Evolutionary conservation across 2,113 vertebrate genomes (phyloP), one percentile per base, ranked within the genome.

Genomic region (Hemiprocne comata): DNA sequence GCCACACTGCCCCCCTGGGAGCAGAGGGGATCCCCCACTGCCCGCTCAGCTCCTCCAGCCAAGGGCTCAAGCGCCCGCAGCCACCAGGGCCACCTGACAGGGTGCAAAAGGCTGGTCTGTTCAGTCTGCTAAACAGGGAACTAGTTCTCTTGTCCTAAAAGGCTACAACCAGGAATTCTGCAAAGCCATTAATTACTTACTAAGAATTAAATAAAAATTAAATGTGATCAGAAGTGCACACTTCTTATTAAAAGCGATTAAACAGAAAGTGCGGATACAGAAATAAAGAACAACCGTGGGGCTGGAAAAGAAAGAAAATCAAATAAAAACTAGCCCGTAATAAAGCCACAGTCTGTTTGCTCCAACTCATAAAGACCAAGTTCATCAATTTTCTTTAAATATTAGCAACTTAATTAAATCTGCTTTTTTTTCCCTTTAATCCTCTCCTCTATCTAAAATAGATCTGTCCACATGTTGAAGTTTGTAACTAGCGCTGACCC

Each of bases 361-460:
- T 95, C 95, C 92, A 95, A 91, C 97, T 97, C 94, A 89, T 97
- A 97, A 98, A 97, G 96, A 94, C 92, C 2, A 26, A 98, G 97
- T 98, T 98, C 98, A 98, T 98, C 97, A 98, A 98, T 98, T 98
- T 98, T 97, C 98, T 98, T 98, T 98, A 98, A 98, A 98, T 98
- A 98, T 98, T 98, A 98, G 98, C 98, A 98, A 98, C 98, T 98
- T 98, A 98, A 98, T 98, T 98, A 98, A 98, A 98, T 97, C 97
- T 97, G 96, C 95, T 96, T 97, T 97, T 97, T n/a, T 97, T 95
- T 96, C 81, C 85, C 93, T 97, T 97, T 98, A 98, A 98, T 98
- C 98, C 98, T 92, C 95, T 97, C 58, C 77, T 98, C 97, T 98
- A 98, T 98, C 98, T 98, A 98, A 98, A 98, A 98, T 98, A 98